A percentile compares a stretch with the other conserved stretches of the same genome.
Evolutionary conservation across 2,888 invertebrate species (phyloP).

Genomic region (Cephalotes varians): DNA sequence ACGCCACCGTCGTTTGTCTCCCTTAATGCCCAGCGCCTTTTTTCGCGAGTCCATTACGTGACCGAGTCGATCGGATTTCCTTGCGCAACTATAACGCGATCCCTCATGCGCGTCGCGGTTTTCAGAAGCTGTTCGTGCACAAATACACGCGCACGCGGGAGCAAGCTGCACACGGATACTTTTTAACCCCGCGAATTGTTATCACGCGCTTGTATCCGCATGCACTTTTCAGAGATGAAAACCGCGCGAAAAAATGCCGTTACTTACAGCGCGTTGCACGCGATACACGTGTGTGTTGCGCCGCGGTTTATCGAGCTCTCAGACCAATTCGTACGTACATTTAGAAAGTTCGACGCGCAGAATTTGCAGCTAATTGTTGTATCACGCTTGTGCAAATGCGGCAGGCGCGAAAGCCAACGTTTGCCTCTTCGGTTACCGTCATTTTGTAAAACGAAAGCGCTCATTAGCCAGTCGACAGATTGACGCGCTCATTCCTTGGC

Average conservation of each 20-base stretch:
- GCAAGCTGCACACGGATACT: background rate
- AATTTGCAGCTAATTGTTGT: slow-evolving; percentile 74
- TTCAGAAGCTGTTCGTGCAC: slow-evolving; percentile 36
- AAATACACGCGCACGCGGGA: background rate
- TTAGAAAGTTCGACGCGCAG: slow-evolving; percentile 78
- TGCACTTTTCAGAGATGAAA: slow-evolving; percentile 24
- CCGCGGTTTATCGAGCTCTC: slow-evolving; percentile 62
- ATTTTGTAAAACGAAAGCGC: slow-evolving; percentile 45
- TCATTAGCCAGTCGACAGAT: slow-evolving; percentile 17
- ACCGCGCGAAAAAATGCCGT: slow-evolving; percentile 2
- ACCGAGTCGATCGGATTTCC: slow-evolving; percentile 70
- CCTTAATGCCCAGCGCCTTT: slow-evolving; percentile 43
- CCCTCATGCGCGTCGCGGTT: slow-evolving; percentile 55
- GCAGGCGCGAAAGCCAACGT: slow-evolving; percentile 47
- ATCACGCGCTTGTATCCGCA: background rate
- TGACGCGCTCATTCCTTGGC: background rate
- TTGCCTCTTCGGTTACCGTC: slow-evolving; percentile 23
- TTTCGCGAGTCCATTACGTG: slow-evolving; percentile 59
- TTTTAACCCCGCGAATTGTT: background rate
- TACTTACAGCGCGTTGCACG: slow-evolving; percentile 33
- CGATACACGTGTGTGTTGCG: slow-evolving; percentile 8
- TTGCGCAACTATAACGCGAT: slow-evolving; percentile 57
- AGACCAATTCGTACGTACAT: slow-evolving; percentile 81
- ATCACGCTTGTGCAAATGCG: slow-evolving; percentile 59
- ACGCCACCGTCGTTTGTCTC: slow-evolving; percentile 60